Evolutionary conservation across 2,113 vertebrate species (phyloP).

Genomic region (Phalacrocorax aristotelis): DNA sequence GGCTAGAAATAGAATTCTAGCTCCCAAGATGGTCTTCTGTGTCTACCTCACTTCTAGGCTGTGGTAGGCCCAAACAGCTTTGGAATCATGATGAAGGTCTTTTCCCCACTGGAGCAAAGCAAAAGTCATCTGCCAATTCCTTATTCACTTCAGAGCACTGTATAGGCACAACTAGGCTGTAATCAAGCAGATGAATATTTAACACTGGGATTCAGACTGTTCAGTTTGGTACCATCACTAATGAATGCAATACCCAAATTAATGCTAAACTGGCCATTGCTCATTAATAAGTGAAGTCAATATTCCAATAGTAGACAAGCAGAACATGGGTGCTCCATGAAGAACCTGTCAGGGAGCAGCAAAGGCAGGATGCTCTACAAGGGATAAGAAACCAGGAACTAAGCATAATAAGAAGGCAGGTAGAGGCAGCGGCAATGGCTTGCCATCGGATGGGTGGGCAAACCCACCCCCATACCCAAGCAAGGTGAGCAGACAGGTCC

Average conservation of each 20-base stretch:
- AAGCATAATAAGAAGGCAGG: fast-evolving
- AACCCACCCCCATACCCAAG: background rate
- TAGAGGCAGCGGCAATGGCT: background rate
- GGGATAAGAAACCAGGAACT: background rate
- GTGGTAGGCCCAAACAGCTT: background rate
- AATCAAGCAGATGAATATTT: background rate
- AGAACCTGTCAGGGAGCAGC: background rate
- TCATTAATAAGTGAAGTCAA: background rate
- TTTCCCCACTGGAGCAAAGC: background rate
- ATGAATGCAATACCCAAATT: background rate
- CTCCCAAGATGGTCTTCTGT: background rate
- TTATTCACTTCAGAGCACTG: background rate
- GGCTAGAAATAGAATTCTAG: background rate
- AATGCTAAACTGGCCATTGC: background rate
- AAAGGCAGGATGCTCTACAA: background rate
- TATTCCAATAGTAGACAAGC: background rate
- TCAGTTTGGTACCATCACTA: background rate
- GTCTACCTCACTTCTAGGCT: background rate
- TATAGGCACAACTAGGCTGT: background rate
- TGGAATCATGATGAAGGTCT: background rate
- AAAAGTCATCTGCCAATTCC: background rate
- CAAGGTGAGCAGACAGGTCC: background rate
- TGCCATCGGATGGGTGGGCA: background rate
- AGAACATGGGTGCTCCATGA: background rate
- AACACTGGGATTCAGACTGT: background rate